These are phyloP conservation scores for Morphnarchus princeps DNA, from an alignment of 2,113 vertebrate genomes.

Conservation along the genomic window DNA sequence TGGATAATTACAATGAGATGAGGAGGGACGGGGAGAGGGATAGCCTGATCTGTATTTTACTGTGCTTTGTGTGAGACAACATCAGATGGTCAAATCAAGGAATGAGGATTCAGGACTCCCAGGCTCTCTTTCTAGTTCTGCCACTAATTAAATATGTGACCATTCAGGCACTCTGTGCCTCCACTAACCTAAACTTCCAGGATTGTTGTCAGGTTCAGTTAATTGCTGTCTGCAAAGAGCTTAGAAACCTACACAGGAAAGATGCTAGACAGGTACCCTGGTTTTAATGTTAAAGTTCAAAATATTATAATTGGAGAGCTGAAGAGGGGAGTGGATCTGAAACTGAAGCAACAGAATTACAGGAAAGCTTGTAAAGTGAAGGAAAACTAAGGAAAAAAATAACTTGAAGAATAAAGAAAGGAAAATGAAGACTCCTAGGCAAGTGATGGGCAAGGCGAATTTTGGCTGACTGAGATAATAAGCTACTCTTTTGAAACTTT, in stretches of 20 bases:
- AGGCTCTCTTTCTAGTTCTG: not conserved
- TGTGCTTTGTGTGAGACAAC: not conserved
- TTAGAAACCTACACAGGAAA: not conserved
- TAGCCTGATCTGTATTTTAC: not conserved
- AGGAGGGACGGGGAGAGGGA: not conserved
- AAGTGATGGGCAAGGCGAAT: not conserved
- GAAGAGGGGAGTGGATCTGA: not conserved
- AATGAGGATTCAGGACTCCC: not conserved
- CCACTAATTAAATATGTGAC: constrained; percentile 22
- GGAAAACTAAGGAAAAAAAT: not conserved
- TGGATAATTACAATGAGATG: not conserved
- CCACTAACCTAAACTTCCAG: constrained; percentile 3
- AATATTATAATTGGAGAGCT: not conserved
- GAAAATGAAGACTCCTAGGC: not conserved
- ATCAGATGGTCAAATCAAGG: not conserved
- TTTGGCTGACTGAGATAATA: constrained; percentile 25
- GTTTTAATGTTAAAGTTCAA: constrained; percentile 39
- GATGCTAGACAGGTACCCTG: not conserved
- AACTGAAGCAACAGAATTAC: not conserved
- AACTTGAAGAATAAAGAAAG: not conserved
- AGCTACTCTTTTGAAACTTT: constrained; percentile 18
- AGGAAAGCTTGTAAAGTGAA: not conserved
- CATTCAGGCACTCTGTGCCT: not conserved
- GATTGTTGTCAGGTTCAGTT: constrained; percentile 12
- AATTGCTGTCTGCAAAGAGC: constrained; percentile 22